Percentiles rank a stretch among this genome's conserved stretches.
phyloP scores from a whole-genome alignment of 2,113 vertebrate genomes.

The Podilymbus podiceps region DNA sequence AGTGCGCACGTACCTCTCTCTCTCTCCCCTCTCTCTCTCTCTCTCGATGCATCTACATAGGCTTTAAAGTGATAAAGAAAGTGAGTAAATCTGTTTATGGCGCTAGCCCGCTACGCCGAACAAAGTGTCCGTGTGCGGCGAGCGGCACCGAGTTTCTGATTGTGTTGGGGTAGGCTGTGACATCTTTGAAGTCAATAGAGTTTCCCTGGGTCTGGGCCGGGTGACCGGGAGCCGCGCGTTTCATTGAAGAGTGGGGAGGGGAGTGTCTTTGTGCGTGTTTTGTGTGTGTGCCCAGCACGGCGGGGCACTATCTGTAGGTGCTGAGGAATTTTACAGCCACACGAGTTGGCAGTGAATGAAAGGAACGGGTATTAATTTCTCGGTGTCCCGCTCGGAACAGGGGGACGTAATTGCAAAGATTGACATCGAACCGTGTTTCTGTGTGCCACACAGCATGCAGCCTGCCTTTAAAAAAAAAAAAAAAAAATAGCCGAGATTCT shows the following conservation, averaged over 20 bases:
- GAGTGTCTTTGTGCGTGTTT: background rate
- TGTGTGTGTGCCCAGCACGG: conserved; percentile 12
- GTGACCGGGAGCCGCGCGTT: background rate
- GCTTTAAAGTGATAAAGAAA: background rate
- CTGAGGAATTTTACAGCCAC: conserved; percentile 56
- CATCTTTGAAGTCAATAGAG: background rate
- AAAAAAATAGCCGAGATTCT: conserved; percentile 40
- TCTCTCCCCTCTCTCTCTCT: background rate
- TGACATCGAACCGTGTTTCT: background rate
- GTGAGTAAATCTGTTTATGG: background rate
- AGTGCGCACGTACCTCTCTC: background rate
- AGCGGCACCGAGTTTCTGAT: background rate
- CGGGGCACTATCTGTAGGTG: background rate
- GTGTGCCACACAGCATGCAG: conserved; percentile 53
- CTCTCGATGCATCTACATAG: background rate
- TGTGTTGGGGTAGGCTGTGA: background rate
- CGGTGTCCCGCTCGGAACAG: background rate
- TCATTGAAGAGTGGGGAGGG: background rate
- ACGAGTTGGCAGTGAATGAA: conserved; percentile 65
- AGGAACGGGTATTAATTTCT: conserved; percentile 62
- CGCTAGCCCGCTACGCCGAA: background rate
- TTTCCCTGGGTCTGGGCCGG: background rate
- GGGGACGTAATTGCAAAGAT: background rate
- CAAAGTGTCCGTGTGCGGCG: background rate
- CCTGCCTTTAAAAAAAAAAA: conserved; percentile 11